phyloP scores from a whole-genome alignment of 2,113 vertebrate species.

The Callorhinus ursinus region DNA sequence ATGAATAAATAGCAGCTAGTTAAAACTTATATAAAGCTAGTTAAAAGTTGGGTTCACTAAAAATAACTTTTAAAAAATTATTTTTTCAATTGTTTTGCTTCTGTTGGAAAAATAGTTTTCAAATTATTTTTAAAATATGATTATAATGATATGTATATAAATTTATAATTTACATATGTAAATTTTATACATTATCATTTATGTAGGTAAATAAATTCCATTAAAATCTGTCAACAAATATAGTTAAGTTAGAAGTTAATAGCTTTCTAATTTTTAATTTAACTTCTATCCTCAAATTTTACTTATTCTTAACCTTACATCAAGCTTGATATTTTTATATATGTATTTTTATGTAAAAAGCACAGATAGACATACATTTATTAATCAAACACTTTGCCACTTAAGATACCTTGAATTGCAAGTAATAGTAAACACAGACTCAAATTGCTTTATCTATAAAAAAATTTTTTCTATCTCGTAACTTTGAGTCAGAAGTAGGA shows the following conservation, averaged over 20 bases:
- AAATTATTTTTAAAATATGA: not conserved
- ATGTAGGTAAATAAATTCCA: slow-evolving; percentile 9
- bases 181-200: not conserved
- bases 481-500: slow-evolving; percentile 42
- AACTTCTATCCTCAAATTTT: slow-evolving; percentile 1
- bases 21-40: not conserved
- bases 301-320: not conserved
- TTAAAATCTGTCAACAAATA: not conserved
- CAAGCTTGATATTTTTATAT: slow-evolving; percentile 39
- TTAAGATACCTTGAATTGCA: not conserved
- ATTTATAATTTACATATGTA: not conserved
- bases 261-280: slow-evolving; percentile 17
- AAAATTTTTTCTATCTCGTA: not conserved
- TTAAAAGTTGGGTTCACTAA: not conserved
- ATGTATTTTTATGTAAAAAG: slow-evolving; percentile 21
- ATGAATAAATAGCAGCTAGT: not conserved
- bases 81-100: not conserved
- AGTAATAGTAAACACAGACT: slow-evolving; percentile 10
- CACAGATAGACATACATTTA: not conserved
- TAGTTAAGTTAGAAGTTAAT: not conserved
- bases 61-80: slow-evolving; percentile 10
- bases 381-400: slow-evolving; percentile 14
- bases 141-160: not conserved
- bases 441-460: slow-evolving; percentile 6
- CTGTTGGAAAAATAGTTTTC: slow-evolving; percentile 2